A percentile compares a stretch with the other conserved stretches of the same genome.
Evolutionary conservation across 2,797 vertebrate species (phyloP).

Genomic region (Tokudaia muenninki): DNA sequence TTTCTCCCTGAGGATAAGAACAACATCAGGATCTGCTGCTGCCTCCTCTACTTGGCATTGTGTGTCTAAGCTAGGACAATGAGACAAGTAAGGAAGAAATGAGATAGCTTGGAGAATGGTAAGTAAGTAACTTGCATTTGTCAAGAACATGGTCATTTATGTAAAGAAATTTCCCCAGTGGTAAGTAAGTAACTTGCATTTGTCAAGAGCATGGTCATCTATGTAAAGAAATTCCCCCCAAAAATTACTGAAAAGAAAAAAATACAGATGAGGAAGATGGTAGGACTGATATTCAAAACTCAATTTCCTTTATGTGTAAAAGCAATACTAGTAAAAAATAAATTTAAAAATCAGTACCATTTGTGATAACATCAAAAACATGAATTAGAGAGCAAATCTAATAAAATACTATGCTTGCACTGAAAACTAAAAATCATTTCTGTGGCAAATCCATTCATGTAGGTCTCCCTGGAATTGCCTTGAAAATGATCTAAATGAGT

Average conservation of each 20-base stretch:
- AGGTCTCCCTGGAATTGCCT: background rate
- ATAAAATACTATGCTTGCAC: background rate
- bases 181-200: background rate
- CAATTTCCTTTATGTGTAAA: background rate
- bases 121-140: background rate
- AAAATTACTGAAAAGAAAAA: background rate
- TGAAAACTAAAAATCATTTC: conserved; percentile 10
- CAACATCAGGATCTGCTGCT: background rate
- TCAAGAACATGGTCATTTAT: background rate
- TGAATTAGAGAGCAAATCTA: background rate
- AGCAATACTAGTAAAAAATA: background rate
- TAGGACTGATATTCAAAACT: background rate
- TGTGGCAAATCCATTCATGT: background rate
- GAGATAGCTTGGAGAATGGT: background rate
- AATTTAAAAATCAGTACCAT: conserved; percentile 15
- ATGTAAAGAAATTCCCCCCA: background rate
- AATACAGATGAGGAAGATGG: background rate
- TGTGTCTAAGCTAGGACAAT: background rate
- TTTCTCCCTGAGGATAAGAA: background rate
- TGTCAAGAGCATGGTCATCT: background rate
- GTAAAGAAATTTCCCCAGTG: background rate
- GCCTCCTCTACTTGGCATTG: background rate
- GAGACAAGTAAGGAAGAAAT: background rate
- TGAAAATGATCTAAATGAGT: background rate
- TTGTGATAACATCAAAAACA: conserved; percentile 5